Base-by-base conservation (phyloP, 2,888 invertebrate genomes). In the Belgica antarctica region DNA sequence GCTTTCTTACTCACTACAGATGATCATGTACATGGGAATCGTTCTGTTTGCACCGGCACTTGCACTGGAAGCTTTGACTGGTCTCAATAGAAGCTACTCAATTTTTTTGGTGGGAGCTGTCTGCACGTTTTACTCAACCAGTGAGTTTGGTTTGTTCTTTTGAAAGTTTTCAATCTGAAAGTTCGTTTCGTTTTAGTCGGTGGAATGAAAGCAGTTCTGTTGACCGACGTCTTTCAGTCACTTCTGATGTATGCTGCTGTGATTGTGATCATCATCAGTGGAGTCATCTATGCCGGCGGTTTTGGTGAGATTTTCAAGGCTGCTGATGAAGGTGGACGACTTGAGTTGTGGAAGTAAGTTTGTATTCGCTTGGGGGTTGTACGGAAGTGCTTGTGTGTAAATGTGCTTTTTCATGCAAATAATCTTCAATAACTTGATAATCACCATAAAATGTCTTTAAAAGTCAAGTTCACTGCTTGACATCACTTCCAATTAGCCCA, bases 21-120 rank as follows among this genome's bases (percentile, higher is more conserved):
- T 95, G 89, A 85, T 94, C 74, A 81, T 94, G 19, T 93, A 93
- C 75, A 92, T 92, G 83, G 92, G 95, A 0, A 90, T 97, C 74
- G 96, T 95, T 17, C 80, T 97, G 7, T 97, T 93, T 78, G 96
- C 96, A 0, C 96, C 97, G 1, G 90, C 96, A 0, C 82, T 97
- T 73, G 95, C 96, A 0, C 78, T 97, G 19, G 90, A 91, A 78
- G 87, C 95, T 1, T 88, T 93, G 28, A 92, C 92, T 1, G 91
- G 91, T n/a, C 80, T 92, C 5, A 85, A 86, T 72, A 85, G 87
- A 79, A 78, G 86, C 27, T 82, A 86, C 72, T 91, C 92, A 1
- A 89, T 94, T 1, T 22, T 71, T 17, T 46, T 65, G 12, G 22
- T 71, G 34, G 59, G 88, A 1, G 76, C 89, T 59, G 91, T 88